Evolutionary conservation across 2,797 vertebrate species (phyloP).

Genomic region (Acrossocheilus fasciatus): DNA sequence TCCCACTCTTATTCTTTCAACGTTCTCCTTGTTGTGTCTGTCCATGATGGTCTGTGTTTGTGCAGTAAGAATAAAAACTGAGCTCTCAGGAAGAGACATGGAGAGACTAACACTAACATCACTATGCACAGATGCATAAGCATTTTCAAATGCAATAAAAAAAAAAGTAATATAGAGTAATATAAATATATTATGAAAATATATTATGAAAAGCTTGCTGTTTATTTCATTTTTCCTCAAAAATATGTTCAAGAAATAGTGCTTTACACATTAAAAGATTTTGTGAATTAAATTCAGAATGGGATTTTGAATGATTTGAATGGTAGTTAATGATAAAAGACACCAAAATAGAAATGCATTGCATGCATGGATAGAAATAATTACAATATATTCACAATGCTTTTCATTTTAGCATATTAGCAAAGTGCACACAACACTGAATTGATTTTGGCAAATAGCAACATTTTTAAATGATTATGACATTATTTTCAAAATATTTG

Average conservation of each 20-base stretch:
- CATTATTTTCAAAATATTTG: not conserved
- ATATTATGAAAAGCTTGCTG: not conserved
- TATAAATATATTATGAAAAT: not conserved
- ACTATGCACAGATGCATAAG: not conserved
- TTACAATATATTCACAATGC: not conserved
- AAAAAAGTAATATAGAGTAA: too few relatives aligned
- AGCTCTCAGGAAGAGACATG: not conserved
- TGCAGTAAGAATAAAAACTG: constrained; percentile 37
- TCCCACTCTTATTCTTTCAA: not conserved
- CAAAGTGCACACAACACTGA: not conserved
- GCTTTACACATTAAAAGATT: not conserved
- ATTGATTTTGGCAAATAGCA: not conserved
- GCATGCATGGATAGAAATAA: not conserved
- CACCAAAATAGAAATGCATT: not conserved
- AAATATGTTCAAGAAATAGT: not conserved
- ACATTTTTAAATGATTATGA: not conserved
- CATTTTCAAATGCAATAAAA: not conserved
- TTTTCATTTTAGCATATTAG: not conserved
- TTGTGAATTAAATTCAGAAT: not conserved
- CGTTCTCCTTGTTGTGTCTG: constrained; percentile 30
- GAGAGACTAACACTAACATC: not conserved
- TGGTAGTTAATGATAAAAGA: not conserved
- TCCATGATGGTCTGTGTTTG: constrained; percentile 56
- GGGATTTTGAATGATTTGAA: not conserved
- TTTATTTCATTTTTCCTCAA: not conserved